These are phyloP conservation scores for Micrastur ruficollis DNA, from an alignment of 2,797 vertebrate genomes.

Conservation along the genomic window DNA sequence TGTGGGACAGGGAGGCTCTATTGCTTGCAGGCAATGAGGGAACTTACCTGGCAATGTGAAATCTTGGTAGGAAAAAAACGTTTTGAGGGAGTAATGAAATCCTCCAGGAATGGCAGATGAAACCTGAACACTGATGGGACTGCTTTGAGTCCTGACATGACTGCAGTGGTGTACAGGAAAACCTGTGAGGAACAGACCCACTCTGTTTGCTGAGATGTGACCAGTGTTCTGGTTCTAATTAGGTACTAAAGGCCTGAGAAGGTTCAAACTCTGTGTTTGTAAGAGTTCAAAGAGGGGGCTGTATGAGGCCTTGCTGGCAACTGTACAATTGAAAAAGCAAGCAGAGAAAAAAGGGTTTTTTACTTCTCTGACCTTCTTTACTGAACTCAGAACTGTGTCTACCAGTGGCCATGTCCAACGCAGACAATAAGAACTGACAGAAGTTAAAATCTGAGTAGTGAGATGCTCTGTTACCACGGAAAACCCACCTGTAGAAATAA, in stretches of 20 bases:
- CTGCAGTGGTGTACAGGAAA: background rate
- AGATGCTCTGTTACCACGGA: background rate
- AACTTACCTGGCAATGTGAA: background rate
- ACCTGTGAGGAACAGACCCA: background rate
- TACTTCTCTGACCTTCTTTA: background rate
- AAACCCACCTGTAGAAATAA: background rate
- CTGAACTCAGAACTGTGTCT: background rate
- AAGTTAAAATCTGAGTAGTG: background rate
- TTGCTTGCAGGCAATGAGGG: background rate
- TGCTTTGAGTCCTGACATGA: background rate
- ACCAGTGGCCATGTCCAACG: background rate
- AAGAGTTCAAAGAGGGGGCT: background rate
- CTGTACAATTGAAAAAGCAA: background rate
- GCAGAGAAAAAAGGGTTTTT: background rate
- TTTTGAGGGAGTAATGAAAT: background rate
- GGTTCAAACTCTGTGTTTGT: background rate
- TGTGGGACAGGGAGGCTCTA: background rate
- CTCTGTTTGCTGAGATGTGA: background rate
- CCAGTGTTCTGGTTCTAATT: background rate
- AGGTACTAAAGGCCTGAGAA: background rate
- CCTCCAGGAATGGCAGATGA: background rate
- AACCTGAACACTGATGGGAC: background rate
- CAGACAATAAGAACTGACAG: rapidly evolving
- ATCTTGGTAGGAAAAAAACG: background rate
- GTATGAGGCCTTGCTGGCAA: background rate